phyloP scores from a whole-genome alignment of 2,888 invertebrate genomes.

The Pyrrhosoma nymphula region DNA sequence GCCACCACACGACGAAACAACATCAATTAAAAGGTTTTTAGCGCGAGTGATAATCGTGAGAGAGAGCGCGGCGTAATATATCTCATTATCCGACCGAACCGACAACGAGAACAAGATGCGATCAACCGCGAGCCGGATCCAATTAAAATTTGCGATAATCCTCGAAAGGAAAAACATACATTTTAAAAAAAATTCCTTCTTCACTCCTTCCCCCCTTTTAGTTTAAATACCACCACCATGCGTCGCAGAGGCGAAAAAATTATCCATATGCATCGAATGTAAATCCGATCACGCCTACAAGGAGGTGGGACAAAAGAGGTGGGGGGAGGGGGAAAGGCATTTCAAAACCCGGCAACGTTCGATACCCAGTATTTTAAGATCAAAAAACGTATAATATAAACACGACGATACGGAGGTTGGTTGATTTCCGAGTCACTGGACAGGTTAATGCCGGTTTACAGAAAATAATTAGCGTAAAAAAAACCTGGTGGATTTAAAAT shows the following conservation, averaged over 20 bases:
- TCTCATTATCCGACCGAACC: constrained; percentile 6
- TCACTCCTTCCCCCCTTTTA: background rate
- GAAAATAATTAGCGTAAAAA: too few relatives aligned
- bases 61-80: background rate
- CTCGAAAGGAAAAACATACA: background rate
- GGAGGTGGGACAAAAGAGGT: background rate
- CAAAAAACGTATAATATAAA: background rate
- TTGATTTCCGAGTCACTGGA: background rate
- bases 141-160: constrained; percentile 36
- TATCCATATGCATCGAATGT: constrained; percentile 19
- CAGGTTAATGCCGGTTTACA: background rate
- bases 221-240: background rate
- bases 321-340: background rate
- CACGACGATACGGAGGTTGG: background rate
- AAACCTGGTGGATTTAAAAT: too few relatives aligned
- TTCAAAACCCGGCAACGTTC: background rate
- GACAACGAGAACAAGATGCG: background rate
- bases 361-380: background rate
- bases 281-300: background rate
- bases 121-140: background rate
- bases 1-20: constrained; percentile 3
- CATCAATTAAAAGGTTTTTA: constrained; percentile 34
- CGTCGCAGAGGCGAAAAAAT: background rate
- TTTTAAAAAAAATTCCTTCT: background rate
- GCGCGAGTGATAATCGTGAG: constrained; percentile 15